phyloP scores from a whole-genome alignment of 1,140 invertebrate genomes.

The Steinernema feltiae region DNA sequence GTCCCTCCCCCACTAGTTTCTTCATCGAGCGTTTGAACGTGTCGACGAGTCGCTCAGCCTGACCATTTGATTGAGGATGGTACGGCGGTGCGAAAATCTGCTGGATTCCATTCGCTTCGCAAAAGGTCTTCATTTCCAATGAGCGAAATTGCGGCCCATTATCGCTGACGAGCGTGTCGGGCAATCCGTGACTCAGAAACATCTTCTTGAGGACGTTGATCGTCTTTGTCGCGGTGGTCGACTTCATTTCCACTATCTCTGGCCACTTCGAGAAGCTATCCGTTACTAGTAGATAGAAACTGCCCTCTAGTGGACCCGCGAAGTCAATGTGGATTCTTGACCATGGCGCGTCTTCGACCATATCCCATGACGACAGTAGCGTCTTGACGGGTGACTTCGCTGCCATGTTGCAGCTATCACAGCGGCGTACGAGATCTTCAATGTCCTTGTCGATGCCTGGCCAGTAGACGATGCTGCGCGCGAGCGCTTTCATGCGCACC shows the following conservation, averaged over 20 bases:
- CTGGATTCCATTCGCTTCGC: neutral
- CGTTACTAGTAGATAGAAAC: conserved; percentile 58
- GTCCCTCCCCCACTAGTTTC: neutral
- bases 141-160: neutral
- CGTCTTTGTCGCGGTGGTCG: neutral
- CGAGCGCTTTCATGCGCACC: too few relatives aligned
- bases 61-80: neutral
- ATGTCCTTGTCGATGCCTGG: neutral
- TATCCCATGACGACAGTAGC: neutral
- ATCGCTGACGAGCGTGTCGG: neutral
- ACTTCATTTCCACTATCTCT: conserved; percentile 59
- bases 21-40: neutral
- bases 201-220: conserved; percentile 17
- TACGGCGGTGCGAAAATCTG: neutral
- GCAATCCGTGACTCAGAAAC: conserved; percentile 34
- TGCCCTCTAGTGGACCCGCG: conserved; percentile 56
- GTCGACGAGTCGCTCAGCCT: neutral
- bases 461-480: neutral
- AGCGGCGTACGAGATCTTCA: neutral
- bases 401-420: neutral
- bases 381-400: neutral
- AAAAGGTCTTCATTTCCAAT: neutral
- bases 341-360: neutral
- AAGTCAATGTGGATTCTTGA: conserved; percentile 60
- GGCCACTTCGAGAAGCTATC: conserved; percentile 61